A percentile compares a stretch with the other conserved stretches of the same genome.
Evolutionary conservation across 2,888 invertebrate species (phyloP).

Genomic region (Pemphredon lugubris): DNA sequence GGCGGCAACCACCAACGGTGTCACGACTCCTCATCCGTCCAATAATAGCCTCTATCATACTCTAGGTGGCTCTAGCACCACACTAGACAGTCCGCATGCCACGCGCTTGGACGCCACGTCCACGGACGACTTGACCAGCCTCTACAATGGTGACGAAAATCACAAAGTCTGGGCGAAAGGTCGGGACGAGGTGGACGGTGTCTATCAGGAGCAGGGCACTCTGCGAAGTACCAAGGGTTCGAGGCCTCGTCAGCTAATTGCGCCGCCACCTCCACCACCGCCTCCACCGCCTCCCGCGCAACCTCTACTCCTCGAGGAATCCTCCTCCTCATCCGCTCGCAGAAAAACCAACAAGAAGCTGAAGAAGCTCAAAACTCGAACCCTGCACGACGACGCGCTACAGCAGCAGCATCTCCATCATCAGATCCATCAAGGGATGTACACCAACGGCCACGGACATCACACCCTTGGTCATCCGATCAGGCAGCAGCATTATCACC

Average conservation of each 20-base stretch:
- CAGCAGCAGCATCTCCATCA: slow-evolving; percentile 76
- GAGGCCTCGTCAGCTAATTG: slow-evolving; percentile 92
- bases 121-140: slow-evolving; percentile 91
- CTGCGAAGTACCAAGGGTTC: slow-evolving; percentile 82
- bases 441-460: slow-evolving; percentile 78
- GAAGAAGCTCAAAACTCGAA: slow-evolving; percentile 75
- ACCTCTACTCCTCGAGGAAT: slow-evolving; percentile 74
- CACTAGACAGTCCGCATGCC: slow-evolving; percentile 80
- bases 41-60: slow-evolving; percentile 78
- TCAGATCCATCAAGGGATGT: slow-evolving; percentile 78
- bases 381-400: slow-evolving; percentile 72
- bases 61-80: slow-evolving; percentile 79
- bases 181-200: slow-evolving; percentile 87
- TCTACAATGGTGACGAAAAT: slow-evolving; percentile 95
- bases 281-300: slow-evolving; percentile 82
- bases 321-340: slow-evolving; percentile 73
- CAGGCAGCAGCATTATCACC: slow-evolving; percentile 75
- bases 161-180: slow-evolving; percentile 96
- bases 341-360: slow-evolving; percentile 75
- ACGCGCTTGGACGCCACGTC: slow-evolving; percentile 77
- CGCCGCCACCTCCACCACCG: slow-evolving; percentile 90
- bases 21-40: slow-evolving; percentile 71
- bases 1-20: slow-evolving; percentile 69
- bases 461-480: slow-evolving; percentile 78
- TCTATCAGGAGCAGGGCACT: slow-evolving; percentile 84